Percentiles rank a stretch among this genome's conserved stretches.
Evolutionary conservation across 2,797 vertebrate genomes (phyloP).

Genomic region (Gymnoscopelus microlampas): DNA sequence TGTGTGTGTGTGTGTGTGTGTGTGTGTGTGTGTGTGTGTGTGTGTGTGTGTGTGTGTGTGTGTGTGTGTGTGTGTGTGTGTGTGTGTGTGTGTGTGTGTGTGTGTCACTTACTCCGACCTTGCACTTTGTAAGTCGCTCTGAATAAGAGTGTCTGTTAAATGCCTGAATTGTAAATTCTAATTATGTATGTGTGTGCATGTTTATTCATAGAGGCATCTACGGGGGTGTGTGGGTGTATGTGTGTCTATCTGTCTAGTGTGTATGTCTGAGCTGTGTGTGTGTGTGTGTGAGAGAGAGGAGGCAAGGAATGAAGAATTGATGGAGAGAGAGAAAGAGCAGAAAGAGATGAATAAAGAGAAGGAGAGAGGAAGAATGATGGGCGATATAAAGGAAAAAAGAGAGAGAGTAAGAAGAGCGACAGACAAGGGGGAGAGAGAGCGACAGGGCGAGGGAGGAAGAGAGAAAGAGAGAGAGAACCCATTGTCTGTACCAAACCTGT

Average conservation of each 20-base stretch:
- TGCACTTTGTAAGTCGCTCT: too few relatives aligned
- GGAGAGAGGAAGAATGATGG: not conserved
- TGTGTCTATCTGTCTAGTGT: constrained; percentile 10
- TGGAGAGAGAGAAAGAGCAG: constrained; percentile 25
- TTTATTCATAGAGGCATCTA: not conserved
- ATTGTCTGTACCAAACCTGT: constrained; percentile 75
- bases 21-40: constrained; percentile 13
- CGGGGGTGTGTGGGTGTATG: constrained; percentile 11
- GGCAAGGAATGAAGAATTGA: constrained; percentile 8
- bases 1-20: not conserved
- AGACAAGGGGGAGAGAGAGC: constrained; percentile 44
- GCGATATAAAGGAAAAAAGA: constrained; percentile 36
- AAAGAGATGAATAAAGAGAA: constrained; percentile 54
- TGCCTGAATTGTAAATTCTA: too few relatives aligned
- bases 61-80: constrained; percentile 18
- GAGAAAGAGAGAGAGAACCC: constrained; percentile 50
- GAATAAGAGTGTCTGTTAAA: too few relatives aligned
- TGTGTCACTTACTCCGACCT: too few relatives aligned
- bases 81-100: constrained; percentile 17
- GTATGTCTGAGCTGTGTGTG: not conserved
- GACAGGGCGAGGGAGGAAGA: constrained; percentile 25
- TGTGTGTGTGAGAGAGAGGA: constrained; percentile 19
- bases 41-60: constrained; percentile 9
- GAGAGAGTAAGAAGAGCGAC: constrained; percentile 7
- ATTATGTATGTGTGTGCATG: constrained; percentile 7